These are phyloP conservation scores for Pteria penguin DNA, from an alignment of 2,888 invertebrate species.

Conservation along the genomic window DNA sequence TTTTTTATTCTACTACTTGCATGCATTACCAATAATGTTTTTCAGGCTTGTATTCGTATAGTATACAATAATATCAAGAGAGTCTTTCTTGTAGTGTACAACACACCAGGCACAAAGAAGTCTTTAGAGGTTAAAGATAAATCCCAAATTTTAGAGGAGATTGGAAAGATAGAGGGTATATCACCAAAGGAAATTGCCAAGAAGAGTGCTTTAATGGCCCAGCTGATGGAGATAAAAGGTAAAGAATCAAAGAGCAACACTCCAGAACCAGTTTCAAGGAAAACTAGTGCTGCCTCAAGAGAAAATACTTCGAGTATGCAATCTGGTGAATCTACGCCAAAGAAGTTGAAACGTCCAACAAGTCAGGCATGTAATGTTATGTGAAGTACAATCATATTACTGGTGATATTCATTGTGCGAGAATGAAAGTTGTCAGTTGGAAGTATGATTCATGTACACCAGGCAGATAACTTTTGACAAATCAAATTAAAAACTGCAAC, in stretches of 20 bases:
- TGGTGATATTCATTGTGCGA: too few relatives aligned
- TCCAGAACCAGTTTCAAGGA: not conserved
- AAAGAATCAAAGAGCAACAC: not conserved
- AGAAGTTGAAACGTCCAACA: constrained; percentile 9
- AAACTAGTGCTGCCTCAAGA: not conserved
- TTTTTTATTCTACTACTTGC: too few relatives aligned
- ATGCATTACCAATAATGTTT: too few relatives aligned
- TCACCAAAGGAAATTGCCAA: not conserved
- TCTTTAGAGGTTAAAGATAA: not conserved
- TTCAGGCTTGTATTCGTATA: too few relatives aligned
- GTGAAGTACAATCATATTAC: too few relatives aligned
- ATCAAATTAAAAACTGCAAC: too few relatives aligned
- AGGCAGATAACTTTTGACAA: too few relatives aligned
- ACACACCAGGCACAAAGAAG: not conserved
- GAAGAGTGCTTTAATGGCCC: not conserved
- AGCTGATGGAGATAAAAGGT: not conserved
- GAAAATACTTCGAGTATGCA: not conserved
- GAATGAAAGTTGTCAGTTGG: too few relatives aligned
- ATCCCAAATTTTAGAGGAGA: not conserved
- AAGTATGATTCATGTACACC: too few relatives aligned
- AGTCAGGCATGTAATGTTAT: constrained; percentile 20
- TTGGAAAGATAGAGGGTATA: not conserved
- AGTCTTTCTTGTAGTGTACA: too few relatives aligned
- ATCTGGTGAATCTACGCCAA: not conserved
- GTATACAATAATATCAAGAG: too few relatives aligned